Conservation (phyloP, 2,113 vertebrate genomes). For the Chloroceryle aenea region DNA sequence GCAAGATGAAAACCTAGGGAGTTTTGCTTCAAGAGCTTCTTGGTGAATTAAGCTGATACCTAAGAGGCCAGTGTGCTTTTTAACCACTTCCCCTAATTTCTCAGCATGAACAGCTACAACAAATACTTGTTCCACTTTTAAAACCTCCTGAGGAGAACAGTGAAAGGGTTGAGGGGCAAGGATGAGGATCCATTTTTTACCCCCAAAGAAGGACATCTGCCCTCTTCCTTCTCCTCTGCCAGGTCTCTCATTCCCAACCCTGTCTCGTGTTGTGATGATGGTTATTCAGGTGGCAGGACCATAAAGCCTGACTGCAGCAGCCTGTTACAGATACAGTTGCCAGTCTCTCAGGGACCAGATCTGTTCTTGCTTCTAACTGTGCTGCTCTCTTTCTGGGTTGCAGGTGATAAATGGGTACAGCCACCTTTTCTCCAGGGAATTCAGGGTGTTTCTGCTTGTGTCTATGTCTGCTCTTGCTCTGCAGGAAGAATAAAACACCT, state of each 20-base stretch:
- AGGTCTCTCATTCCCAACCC: not conserved
- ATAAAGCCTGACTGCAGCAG: not conserved
- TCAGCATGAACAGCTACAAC: not conserved
- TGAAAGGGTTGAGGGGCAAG: accelerated
- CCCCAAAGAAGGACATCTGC: not conserved
- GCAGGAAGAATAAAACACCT: not conserved
- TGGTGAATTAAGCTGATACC: not conserved
- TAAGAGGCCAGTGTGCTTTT: not conserved
- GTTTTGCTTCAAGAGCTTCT: not conserved
- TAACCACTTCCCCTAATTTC: not conserved
- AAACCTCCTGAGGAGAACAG: not conserved
- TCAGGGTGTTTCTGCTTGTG: not conserved
- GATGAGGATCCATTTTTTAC: not conserved
- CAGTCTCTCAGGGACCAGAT: not conserved
- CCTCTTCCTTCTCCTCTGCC: not conserved
- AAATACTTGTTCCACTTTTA: not conserved
- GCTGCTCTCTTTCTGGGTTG: not conserved
- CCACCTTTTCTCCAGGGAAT: not conserved
- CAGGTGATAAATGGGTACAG: not conserved
- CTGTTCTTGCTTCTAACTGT: not conserved
- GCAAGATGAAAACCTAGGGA: not conserved
- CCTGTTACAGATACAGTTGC: not conserved
- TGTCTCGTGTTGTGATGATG: not conserved
- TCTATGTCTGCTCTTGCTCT: not conserved
- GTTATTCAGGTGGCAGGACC: not conserved